Percentiles rank a stretch among this genome's conserved stretches.
These are phyloP conservation scores for Xylota segnis DNA, from an alignment of 2,888 invertebrate species.

Conservation along the genomic window DNA sequence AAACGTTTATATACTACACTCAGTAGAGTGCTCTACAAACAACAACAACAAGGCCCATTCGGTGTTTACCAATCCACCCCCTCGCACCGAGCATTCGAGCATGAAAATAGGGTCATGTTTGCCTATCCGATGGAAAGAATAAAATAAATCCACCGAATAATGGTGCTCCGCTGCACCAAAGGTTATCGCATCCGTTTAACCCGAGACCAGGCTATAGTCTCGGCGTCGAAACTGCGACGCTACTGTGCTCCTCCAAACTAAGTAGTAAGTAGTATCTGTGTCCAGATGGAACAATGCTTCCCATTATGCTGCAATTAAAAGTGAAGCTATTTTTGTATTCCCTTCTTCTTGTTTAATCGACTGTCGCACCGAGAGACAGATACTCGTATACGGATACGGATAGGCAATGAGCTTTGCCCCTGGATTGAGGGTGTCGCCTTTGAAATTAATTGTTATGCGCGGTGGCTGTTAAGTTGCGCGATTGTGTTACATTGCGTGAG, in stretches of 20 bases:
- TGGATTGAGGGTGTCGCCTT: conserved; percentile 3
- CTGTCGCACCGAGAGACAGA: conserved; percentile 57
- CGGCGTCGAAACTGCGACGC: conserved; percentile 28
- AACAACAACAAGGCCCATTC: conserved; percentile 43
- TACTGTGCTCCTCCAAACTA: conserved; percentile 30
- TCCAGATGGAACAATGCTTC: conserved; percentile 56
- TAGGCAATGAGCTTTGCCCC: conserved; percentile 8
- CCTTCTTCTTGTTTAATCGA: conserved; percentile 50
- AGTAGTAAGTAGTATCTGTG: too few species aligned
- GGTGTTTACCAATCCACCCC: conserved; percentile 26
- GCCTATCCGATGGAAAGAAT: conserved; percentile 54
- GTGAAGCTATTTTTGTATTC: conserved; percentile 28
- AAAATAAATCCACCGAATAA: conserved; percentile 62
- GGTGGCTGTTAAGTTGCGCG: conserved; percentile 40
- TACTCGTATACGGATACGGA: conserved; percentile 25
- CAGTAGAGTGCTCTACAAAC: conserved; percentile 16
- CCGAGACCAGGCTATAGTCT: conserved; percentile 43
- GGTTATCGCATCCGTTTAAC: conserved; percentile 63
- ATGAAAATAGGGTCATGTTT: conserved; percentile 62
- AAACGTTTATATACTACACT: background rate
- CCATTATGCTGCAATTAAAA: conserved; percentile 70
- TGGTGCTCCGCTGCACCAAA: conserved; percentile 32
- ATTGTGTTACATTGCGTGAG: conserved; percentile 40
- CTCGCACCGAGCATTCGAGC: background rate
- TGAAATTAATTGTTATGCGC: conserved; percentile 50